Evolutionary conservation across 1,140 invertebrate species (phyloP).

Genomic region (Pomacea maculata): DNA sequence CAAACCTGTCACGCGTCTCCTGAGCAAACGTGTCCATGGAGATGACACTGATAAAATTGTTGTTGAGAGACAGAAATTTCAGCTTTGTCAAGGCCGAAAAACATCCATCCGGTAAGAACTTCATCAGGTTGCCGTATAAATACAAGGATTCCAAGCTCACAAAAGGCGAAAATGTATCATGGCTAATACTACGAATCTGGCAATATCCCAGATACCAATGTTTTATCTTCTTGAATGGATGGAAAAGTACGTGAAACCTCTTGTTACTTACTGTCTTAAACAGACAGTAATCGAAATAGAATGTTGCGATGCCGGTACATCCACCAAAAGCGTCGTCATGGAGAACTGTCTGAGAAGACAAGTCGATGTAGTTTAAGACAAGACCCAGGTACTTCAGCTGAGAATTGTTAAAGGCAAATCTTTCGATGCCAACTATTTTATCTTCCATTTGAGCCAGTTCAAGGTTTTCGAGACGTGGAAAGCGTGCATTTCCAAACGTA

Average conservation of each 20-base stretch:
- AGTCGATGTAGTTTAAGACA: not conserved
- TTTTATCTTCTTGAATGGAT: not conserved
- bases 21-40: not conserved
- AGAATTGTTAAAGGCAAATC: conserved; percentile 11
- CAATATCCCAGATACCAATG: not conserved
- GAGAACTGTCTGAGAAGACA: not conserved
- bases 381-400: not conserved
- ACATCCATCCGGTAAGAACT: not conserved
- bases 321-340: conserved; percentile 5
- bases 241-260: not conserved
- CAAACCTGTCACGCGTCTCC: not conserved
- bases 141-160: not conserved
- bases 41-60: not conserved
- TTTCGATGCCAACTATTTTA: conserved; percentile 2
- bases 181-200: not conserved
- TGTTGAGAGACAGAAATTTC: not conserved
- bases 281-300: not conserved
- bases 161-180: not conserved
- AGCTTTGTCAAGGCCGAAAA: not conserved
- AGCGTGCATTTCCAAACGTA: not conserved
- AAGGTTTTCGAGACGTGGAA: not conserved
- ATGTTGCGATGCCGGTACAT: not conserved
- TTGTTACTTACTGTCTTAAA: not conserved
- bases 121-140: conserved; percentile 4
- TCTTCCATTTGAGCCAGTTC: not conserved